Conservation (phyloP, 2,113 vertebrate genomes). For the Aythya baeri region DNA sequence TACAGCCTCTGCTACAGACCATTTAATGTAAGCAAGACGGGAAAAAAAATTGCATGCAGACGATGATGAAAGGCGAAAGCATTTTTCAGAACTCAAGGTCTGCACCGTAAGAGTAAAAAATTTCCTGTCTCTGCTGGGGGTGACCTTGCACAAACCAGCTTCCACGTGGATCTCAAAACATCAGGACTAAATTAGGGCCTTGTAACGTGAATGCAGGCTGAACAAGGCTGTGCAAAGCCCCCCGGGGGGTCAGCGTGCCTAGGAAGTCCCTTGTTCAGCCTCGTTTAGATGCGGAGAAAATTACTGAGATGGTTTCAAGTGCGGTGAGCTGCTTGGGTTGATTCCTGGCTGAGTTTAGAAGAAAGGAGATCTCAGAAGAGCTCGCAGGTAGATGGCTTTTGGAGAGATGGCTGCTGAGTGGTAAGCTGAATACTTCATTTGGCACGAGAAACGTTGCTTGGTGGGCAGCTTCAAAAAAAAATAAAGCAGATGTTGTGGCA, state of each 20-base stretch:
- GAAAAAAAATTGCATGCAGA: not conserved
- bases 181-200: constrained; percentile 31
- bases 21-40: not conserved
- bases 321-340: not conserved
- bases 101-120: not conserved
- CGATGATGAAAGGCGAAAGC: not conserved
- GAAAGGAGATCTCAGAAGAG: not conserved
- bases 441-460: not conserved
- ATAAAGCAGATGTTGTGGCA: not conserved
- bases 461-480: not conserved
- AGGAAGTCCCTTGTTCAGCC: constrained; percentile 11
- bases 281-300: not conserved
- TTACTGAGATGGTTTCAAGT: accelerated
- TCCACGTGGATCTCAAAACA: constrained; percentile 6
- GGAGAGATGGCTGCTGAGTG: not conserved
- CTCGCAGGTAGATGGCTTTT: accelerated
- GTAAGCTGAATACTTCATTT: not conserved
- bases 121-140: not conserved
- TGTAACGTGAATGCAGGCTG: not conserved
- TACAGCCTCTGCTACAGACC: not conserved
- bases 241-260: not conserved
- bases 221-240: not conserved
- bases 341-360: not conserved
- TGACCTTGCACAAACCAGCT: constrained; percentile 41
- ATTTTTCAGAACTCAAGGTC: constrained; percentile 36